These are phyloP conservation scores for Mirounga angustirostris DNA, from an alignment of 2,113 vertebrate species.

Conservation along the genomic window DNA sequence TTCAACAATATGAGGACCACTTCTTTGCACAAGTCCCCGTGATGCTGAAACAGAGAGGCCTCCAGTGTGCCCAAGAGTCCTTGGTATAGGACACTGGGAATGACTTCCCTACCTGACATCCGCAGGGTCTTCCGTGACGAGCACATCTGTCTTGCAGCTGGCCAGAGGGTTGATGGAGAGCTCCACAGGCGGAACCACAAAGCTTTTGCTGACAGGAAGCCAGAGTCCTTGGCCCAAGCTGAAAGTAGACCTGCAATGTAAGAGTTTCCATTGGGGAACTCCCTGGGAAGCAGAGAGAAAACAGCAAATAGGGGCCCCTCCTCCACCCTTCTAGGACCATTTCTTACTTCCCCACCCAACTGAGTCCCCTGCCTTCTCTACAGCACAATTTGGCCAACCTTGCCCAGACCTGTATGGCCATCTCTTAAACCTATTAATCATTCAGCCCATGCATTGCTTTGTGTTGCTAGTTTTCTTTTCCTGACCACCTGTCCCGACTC, in stretches of 20 bases:
- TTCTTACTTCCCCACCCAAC: neutral
- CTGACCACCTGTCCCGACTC: neutral
- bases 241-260: conserved; percentile 95
- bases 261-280: conserved; percentile 84
- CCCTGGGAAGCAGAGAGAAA: conserved; percentile 77
- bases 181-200: conserved; percentile 97
- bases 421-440: neutral
- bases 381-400: neutral
- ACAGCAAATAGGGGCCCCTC: conserved; percentile 47
- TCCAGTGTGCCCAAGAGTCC: neutral
- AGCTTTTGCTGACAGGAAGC: conserved; percentile 99
- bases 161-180: conserved; percentile 98
- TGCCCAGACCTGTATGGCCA: neutral
- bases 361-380: neutral
- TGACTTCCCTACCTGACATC: conserved; percentile 95
- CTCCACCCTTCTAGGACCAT: neutral
- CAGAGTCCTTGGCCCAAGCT: conserved; percentile 98
- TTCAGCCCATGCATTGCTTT: neutral
- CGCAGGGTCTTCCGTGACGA: conserved; percentile 97
- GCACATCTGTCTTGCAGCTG: conserved; percentile 98
- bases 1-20: neutral
- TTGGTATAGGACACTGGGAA: neutral
- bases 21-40: neutral
- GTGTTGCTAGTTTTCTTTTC: neutral
- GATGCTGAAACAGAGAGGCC: neutral